phyloP scores from a whole-genome alignment of 2,888 invertebrate species.

The Drosophila kuntzei region DNA sequence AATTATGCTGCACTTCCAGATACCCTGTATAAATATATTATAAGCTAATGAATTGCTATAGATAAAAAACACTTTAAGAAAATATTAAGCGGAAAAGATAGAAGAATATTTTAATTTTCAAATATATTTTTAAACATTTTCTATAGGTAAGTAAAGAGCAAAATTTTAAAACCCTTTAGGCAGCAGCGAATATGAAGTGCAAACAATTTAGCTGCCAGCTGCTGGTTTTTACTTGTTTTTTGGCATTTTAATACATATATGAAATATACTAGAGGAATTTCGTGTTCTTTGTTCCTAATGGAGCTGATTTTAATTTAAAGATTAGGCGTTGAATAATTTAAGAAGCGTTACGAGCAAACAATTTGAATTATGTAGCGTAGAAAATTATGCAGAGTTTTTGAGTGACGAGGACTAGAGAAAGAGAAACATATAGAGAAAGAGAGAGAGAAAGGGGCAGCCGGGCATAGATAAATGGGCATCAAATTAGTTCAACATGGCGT shows the following conservation, averaged over 20 bases:
- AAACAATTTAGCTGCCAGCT: constrained; percentile 48
- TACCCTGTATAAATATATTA: constrained; percentile 1
- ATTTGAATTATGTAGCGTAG: constrained; percentile 74
- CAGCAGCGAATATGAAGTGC: constrained; percentile 33
- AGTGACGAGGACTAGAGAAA: constrained; percentile 18
- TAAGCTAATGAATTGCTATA: too few species aligned
- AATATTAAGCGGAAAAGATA: background rate
- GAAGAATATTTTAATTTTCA: too few species aligned
- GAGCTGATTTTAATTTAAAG: constrained; percentile 81
- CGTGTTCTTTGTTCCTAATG: constrained; percentile 59
- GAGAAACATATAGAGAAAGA: background rate
- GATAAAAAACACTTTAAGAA: background rate
- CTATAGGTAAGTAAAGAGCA: background rate
- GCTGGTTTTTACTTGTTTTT: constrained; percentile 18
- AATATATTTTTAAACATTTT: background rate
- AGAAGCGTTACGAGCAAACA: constrained; percentile 52
- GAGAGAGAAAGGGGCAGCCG: background rate
- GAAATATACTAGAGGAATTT: constrained; percentile 1
- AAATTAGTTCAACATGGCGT: constrained; percentile 54
- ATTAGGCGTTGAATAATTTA: constrained; percentile 79
- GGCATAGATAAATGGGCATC: constrained; percentile 66
- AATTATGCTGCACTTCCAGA: background rate
- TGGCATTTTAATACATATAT: background rate
- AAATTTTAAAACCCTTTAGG: constrained; percentile 2
- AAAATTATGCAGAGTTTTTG: constrained; percentile 61